Base-by-base conservation (phyloP, 2,113 vertebrate genomes). In the Corydoras sp. region DNA sequence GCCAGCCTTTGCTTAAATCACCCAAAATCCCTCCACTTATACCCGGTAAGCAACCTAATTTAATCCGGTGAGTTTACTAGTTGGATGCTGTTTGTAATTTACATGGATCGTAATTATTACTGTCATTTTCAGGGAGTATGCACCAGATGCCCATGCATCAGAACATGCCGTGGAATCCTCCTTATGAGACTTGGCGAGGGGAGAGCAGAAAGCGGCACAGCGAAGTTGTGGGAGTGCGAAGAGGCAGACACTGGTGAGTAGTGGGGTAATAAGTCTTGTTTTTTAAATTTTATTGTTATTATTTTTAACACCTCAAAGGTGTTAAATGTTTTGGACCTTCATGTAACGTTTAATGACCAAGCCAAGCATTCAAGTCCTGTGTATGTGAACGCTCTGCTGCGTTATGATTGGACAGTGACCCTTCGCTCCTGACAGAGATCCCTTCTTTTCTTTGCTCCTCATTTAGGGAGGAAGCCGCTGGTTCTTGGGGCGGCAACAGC, bases 21-120 rank as follows among this genome's bases (percentile, higher is more conserved):
- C 82, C 82, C 9, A 78, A 80, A 70, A 83, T 81, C 4, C 82
- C 82, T 9, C 82, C 82, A 2, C 78, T 83, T 11, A 83, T 83
- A 53, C 82, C 82, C 32, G 81, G 76, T 56, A 83, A 81, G 80
- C 79, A 78, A 18, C 78, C 80, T 53, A 80, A 73, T 15, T 67
- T 76, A 43, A 76, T 8, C 35, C 35, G 35, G 7, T 8, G 4
- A 43, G 35, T 43, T 43, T 43, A 43, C 18, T 24, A 24, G 18
- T 24, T 24, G 18, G 35, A 43, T 43, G 4, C 35, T 43, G 35
- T 43, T 43, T 43, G 35, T 4, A 43, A 43, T 43, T 43, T 43
- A 43, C 35, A 4, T 43, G 4, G 4, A 43, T 43, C 2, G 35
- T 43, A 43, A 8, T 43, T 8, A 2, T 43, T 43, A 8, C 35